Conservation (phyloP, 2,888 invertebrate genomes). For the Aphelenchoides bicaudatus region DNA sequence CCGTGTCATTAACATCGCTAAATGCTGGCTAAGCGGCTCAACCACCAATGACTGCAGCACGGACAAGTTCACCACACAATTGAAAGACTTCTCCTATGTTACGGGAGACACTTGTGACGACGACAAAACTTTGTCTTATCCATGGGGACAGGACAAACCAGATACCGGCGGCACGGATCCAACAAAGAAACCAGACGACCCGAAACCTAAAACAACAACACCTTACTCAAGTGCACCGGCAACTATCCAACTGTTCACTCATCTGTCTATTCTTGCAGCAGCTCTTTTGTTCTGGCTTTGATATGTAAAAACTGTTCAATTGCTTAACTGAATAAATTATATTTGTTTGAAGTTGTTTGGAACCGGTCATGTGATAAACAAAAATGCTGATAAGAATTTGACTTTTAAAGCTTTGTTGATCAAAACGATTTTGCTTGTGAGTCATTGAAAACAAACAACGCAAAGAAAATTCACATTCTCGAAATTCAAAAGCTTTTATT, state of each 20-base stretch:
- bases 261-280: background rate
- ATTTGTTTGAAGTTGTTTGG: conserved; percentile 1
- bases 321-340: background rate
- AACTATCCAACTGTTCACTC: background rate
- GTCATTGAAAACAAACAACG: no score
- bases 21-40: background rate
- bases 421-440: no score
- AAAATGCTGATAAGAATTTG: background rate
- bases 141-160: conserved; percentile 15
- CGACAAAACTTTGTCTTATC: conserved; percentile 5
- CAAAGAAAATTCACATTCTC: no score
- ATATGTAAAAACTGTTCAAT: background rate
- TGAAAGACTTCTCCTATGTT: background rate
- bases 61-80: background rate
- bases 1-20: conserved; percentile 9
- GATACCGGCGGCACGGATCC: no score
- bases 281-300: background rate
- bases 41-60: background rate
- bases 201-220: background rate
- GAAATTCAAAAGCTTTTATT: no score
- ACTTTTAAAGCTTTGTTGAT: background rate
- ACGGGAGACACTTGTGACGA: background rate
- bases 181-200: background rate
- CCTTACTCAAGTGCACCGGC: background rate
- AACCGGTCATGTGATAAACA: background rate